A percentile compares a stretch with the other conserved stretches of the same genome.
Evolutionary conservation across 2,113 vertebrate species (phyloP).

Genomic region (Dasyornis broadbenti): DNA sequence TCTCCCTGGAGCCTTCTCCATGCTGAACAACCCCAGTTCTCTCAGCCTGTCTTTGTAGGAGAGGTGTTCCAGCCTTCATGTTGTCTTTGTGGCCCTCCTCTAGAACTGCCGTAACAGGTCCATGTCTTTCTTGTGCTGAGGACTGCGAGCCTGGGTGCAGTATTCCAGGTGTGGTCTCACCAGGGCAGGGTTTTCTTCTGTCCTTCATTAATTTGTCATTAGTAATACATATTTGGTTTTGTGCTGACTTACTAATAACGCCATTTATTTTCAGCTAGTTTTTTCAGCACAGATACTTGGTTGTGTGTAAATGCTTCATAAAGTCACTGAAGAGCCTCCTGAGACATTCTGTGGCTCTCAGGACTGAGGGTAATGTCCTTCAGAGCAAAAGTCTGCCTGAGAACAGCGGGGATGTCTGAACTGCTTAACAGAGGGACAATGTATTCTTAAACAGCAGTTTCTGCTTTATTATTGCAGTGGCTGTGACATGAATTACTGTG

Average conservation of each 20-base stretch:
- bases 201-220: neutral
- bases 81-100: neutral
- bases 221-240: neutral
- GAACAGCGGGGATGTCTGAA: neutral
- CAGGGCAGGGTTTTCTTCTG: neutral
- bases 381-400: neutral
- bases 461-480: neutral
- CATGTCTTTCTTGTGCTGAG: neutral
- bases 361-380: neutral
- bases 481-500: neutral
- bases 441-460: neutral
- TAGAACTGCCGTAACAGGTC: neutral
- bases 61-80: neutral
- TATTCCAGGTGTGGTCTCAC: neutral
- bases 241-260: neutral
- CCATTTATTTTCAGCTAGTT: neutral
- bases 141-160: neutral
- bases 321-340: neutral
- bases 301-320: neutral
- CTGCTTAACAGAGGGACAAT: fast-evolving
- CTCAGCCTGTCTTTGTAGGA: neutral
- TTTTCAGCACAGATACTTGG: neutral
- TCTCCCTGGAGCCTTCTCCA: neutral
- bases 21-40: neutral
- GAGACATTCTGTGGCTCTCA: neutral